Evolutionary conservation across 2,888 invertebrate species (phyloP).

Genomic region (Nemurella pictetii): DNA sequence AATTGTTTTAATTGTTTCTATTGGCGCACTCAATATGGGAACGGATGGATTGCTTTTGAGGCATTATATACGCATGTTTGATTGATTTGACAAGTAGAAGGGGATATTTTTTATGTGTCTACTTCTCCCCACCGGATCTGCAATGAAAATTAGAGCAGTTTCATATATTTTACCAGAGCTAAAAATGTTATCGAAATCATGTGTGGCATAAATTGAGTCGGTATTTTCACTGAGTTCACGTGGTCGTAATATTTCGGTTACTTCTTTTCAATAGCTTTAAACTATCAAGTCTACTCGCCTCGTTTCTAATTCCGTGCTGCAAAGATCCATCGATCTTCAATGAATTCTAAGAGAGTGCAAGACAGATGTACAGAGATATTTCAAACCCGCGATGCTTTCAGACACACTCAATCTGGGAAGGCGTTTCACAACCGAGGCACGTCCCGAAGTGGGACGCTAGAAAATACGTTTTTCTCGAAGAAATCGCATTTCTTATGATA

Average conservation of each 20-base stretch:
- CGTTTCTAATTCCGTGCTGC: not conserved
- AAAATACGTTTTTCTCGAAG: not conserved
- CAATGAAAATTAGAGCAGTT: no score
- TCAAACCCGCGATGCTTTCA: not conserved
- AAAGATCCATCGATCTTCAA: not conserved
- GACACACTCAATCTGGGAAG: not conserved
- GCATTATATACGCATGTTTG: not conserved
- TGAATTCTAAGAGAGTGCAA: not conserved
- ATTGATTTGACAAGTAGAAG: not conserved
- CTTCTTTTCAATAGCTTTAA: not conserved
- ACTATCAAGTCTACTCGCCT: not conserved
- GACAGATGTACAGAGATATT: not conserved
- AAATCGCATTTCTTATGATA: not conserved
- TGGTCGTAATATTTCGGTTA: not conserved
- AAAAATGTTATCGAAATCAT: no score
- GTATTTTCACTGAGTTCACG: no score
- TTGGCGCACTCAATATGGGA: not conserved
- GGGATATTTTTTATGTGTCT: no score
- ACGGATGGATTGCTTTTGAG: not conserved
- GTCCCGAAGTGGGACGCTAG: not conserved
- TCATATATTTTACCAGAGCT: not conserved
- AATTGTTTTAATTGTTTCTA: constrained; percentile 11
- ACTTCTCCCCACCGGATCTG: no score
- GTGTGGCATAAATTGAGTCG: no score
- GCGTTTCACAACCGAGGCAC: not conserved